Evolutionary conservation across 2,797 vertebrate species (phyloP), one percentile per base, ranked within the genome.

Genomic region (Platyrinchus mystaceus): DNA sequence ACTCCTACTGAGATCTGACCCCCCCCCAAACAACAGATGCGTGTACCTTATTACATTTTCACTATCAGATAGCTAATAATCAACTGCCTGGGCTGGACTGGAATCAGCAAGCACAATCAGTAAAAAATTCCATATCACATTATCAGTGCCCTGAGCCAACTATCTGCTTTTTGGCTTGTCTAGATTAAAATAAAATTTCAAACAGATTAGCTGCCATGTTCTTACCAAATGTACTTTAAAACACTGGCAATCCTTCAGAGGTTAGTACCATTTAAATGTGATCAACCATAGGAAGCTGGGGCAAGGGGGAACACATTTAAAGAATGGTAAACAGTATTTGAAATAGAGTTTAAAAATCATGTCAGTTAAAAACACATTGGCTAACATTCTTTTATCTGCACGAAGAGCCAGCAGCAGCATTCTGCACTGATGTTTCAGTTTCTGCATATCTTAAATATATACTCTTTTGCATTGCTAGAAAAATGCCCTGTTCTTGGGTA

Each of bases 101-200:
- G 41, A 95, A 91, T 50, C 69, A 95, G 76, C 44, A 81, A 91
- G 63, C 55, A 52, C 59, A 78, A 92, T 85, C 58, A 94, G 73
- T 74, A 81, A 84, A 86, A 93, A 44, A 52, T 12, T 80, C 47
- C 14, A 0, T 95, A 93, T 92, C 84, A 60, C 36, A 32, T 76
- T 90, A 94, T 84, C 96, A 90, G 76, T 74, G 83, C 83, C 91
- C 59, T 79, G 27, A 96, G 93, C 87, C 59, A 91, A 68, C 28
- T 89, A 62, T 70, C 59, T 50, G 27, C 69, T 86, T 93, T 78
- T 92, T 84, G 67, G 37, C 85, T 86, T 79, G 63, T 70, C 70
- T 94, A 94, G 79, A 73, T 94, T 43, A 84, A 92, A 94, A 84
- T 52, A 79, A 89, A 93, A 66, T 88, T 95, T 95, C 70, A 69